Conservation (phyloP, 2,888 invertebrate genomes). For the Sinohyriopsis cumingii region DNA sequence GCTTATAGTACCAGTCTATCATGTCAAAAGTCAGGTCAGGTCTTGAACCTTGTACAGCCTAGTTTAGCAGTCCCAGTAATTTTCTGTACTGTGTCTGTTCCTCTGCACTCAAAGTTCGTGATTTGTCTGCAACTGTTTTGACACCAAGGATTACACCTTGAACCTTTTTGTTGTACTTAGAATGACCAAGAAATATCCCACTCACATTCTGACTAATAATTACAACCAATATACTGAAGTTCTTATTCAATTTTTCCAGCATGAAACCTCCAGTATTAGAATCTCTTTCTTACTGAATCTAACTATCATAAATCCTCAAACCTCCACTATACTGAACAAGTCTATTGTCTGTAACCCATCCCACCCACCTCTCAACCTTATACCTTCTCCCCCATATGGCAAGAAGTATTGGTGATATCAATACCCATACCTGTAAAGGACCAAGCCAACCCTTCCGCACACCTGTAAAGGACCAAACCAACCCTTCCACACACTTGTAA, state of each 20-base stretch:
- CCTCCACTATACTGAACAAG: no score
- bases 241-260: slow-evolving; percentile 1
- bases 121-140: slow-evolving; percentile 1
- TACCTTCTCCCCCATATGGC: no score
- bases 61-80: slow-evolving; percentile 17
- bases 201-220: slow-evolving; percentile 8
- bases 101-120: slow-evolving; percentile 1
- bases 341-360: no score
- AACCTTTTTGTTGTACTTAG: slow-evolving; percentile 4
- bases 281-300: no score
- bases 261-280: slow-evolving; percentile 5
- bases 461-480: no score
- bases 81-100: slow-evolving; percentile 8
- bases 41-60: slow-evolving; percentile 22
- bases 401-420: no score
- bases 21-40: slow-evolving; percentile 29
- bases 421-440: no score
- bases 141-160: slow-evolving; percentile 1
- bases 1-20: slow-evolving; percentile 15
- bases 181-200: not conserved
- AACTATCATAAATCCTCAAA: no score
- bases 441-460: no score
- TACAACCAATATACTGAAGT: slow-evolving; percentile 22
- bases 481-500: no score
- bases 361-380: no score